These are phyloP conservation scores for Eupristina koningsbergeri DNA, from an alignment of 1,140 invertebrate species.

Conservation along the genomic window DNA sequence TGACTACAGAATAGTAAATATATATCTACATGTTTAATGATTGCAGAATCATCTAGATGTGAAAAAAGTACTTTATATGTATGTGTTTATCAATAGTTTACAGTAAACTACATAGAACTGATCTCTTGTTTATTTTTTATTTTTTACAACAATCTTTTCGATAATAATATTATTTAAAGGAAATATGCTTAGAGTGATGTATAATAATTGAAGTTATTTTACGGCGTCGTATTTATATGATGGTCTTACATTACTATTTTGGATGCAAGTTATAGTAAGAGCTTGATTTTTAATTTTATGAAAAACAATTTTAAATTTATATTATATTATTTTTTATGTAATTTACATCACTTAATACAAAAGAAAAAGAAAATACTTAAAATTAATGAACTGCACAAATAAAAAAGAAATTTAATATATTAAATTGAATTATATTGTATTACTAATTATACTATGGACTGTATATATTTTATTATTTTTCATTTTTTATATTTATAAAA, in stretches of 20 bases:
- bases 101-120: neutral
- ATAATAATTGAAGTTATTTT: neutral
- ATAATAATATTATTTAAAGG: neutral
- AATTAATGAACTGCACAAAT: neutral
- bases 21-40: neutral
- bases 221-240: neutral
- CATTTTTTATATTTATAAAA: neutral
- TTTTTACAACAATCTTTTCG: neutral
- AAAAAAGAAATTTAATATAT: slow-evolving; percentile 12
- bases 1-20: neutral
- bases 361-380: neutral
- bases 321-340: no score
- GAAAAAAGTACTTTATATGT: neutral
- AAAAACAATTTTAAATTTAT: no score
- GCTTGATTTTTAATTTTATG: neutral
- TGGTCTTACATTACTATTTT: neutral
- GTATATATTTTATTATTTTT: neutral
- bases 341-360: neutral
- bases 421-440: neutral
- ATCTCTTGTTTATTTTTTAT: no score
- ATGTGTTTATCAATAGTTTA: neutral
- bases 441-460: neutral
- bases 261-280: neutral
- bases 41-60: neutral
- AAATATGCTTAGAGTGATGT: neutral